Conservation (phyloP, 1,140 invertebrate genomes). For the Drosophila ogumai region DNA sequence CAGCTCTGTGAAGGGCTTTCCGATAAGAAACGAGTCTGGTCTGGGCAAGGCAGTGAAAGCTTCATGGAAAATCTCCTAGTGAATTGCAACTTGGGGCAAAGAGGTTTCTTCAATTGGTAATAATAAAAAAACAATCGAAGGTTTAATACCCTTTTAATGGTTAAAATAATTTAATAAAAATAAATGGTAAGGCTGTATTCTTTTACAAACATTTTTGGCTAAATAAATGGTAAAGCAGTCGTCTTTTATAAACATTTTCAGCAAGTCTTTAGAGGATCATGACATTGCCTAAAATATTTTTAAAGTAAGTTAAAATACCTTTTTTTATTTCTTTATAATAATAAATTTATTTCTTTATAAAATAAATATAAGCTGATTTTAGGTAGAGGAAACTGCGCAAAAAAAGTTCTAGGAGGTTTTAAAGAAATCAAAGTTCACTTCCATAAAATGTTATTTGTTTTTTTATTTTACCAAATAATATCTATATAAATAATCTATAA, state of each 20-base stretch:
- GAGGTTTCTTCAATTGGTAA: slow-evolving; percentile 3
- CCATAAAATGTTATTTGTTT: neutral
- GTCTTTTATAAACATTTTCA: neutral
- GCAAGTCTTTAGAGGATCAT: neutral
- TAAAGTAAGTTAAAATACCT: neutral
- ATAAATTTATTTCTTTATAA: too few species aligned
- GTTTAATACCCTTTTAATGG: slow-evolving; percentile 8
- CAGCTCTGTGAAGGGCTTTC: slow-evolving; percentile 32
- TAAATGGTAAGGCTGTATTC: neutral
- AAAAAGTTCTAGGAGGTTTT: neutral
- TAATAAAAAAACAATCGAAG: slow-evolving; percentile 7
- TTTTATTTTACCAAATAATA: slow-evolving; percentile 1
- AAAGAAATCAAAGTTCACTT: neutral
- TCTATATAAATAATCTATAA: slow-evolving; percentile 12
- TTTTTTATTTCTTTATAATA: neutral
- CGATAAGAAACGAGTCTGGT: slow-evolving; percentile 38
- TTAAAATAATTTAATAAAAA: slow-evolving; percentile 1
- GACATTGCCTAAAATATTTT: neutral
- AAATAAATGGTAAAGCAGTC: too few species aligned
- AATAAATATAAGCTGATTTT: neutral
- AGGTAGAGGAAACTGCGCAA: neutral
- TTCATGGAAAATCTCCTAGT: slow-evolving; percentile 30
- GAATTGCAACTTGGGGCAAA: slow-evolving; percentile 22
- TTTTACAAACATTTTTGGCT: neutral
- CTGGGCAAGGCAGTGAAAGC: slow-evolving; percentile 31